These are phyloP conservation scores for Seira sanloemensis DNA, from an alignment of 2,888 invertebrate genomes.

Conservation along the genomic window DNA sequence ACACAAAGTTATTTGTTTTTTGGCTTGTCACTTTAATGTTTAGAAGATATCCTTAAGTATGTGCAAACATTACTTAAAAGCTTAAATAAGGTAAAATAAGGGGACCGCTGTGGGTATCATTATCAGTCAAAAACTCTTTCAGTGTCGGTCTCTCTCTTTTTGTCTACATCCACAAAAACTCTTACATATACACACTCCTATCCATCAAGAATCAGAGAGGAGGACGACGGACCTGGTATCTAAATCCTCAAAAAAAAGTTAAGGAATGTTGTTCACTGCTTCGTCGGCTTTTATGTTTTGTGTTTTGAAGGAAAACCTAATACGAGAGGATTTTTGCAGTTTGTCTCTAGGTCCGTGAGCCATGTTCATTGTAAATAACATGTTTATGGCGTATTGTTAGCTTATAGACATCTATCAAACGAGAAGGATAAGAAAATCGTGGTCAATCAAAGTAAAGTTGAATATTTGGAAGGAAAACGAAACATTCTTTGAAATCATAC, in stretches of 20 bases:
- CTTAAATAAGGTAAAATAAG: constrained; percentile 11
- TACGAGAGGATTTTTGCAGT: neutral
- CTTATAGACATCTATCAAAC: neutral
- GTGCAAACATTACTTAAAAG: constrained; percentile 50
- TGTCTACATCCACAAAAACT: constrained; percentile 36
- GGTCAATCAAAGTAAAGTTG: neutral
- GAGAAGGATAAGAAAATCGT: neutral
- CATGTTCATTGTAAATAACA: neutral
- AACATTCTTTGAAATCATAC: neutral
- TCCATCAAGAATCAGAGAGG: neutral
- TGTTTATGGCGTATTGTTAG: neutral
- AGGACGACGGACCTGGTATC: neutral
- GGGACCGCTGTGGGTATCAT: constrained; percentile 53
- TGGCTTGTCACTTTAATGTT: neutral
- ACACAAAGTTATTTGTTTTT: neutral
- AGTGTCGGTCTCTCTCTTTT: constrained; percentile 40
- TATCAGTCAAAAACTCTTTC: constrained; percentile 40
- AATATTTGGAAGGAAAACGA: neutral
- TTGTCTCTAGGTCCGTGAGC: neutral
- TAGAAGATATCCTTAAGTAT: constrained; percentile 33
- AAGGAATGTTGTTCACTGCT: neutral
- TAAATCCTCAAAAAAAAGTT: neutral
- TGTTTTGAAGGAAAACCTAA: neutral
- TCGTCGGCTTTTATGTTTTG: neutral
- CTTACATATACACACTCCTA: neutral